Percentiles rank a stretch among this genome's conserved stretches.
Conservation (phyloP, 2,113 vertebrate genomes). For the Ibidorhyncha struthersii region DNA sequence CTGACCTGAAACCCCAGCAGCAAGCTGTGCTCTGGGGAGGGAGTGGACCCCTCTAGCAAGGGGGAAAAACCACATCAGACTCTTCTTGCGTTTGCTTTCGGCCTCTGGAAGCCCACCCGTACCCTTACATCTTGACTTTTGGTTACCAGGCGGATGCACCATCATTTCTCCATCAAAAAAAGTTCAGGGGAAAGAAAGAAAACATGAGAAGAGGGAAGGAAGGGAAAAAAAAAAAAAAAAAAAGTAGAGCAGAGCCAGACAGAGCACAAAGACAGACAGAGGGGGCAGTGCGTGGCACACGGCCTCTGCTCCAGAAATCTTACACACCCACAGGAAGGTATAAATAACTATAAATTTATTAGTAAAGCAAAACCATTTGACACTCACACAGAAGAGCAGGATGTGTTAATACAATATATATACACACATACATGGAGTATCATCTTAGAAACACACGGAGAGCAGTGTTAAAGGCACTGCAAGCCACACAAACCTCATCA, state of each 20-base stretch:
- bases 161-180: neutral
- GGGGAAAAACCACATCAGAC: neutral
- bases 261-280: neutral
- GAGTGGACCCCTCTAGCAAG: neutral
- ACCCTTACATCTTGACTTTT: fast-evolving
- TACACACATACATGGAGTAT: conserved; percentile 40
- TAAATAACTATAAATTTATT: conserved; percentile 74
- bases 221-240: neutral
- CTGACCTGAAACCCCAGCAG: neutral
- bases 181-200: neutral
- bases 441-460: conserved; percentile 40
- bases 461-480: conserved; percentile 67
- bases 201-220: neutral
- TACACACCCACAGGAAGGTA: conserved; percentile 29
- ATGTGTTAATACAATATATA: conserved; percentile 64
- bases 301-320: neutral
- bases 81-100: neutral
- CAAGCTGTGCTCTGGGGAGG: neutral
- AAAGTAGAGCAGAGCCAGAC: neutral
- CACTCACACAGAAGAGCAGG: conserved; percentile 59
- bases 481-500: conserved; percentile 38
- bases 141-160: neutral
- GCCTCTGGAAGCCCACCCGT: fast-evolving
- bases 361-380: conserved; percentile 68
- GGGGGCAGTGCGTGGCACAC: neutral